These are phyloP conservation scores for Rhadinocentrus ornatus DNA, from an alignment of 2,797 vertebrate genomes.

Conservation along the genomic window DNA sequence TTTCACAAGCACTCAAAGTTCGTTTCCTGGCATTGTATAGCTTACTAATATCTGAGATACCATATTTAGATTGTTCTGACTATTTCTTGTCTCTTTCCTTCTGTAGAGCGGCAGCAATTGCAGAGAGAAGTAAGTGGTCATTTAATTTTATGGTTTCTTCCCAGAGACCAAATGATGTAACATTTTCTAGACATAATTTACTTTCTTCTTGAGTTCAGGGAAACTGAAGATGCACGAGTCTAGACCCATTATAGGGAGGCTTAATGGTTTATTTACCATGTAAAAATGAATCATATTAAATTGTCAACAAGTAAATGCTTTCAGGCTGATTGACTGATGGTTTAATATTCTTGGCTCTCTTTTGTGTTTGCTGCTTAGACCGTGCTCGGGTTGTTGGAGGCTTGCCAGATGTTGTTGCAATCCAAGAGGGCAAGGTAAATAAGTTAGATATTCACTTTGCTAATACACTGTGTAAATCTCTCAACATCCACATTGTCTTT, in stretches of 20 bases:
- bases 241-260: slow-evolving; percentile 2
- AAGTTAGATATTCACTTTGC: background rate
- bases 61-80: slow-evolving; percentile 72
- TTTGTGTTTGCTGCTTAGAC: slow-evolving; percentile 82
- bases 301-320: slow-evolving; percentile 4
- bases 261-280: background rate
- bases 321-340: slow-evolving; percentile 4
- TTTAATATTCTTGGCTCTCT: slow-evolving; percentile 27
- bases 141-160: slow-evolving; percentile 54
- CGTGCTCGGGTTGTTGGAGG: slow-evolving; percentile 96
- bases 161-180: slow-evolving; percentile 37
- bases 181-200: slow-evolving; percentile 18
- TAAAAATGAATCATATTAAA: slow-evolving; percentile 3
- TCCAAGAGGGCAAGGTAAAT: slow-evolving; percentile 98
- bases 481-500: background rate
- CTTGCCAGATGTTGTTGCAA: slow-evolving; percentile 97
- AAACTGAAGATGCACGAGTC: slow-evolving; percentile 3
- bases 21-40: slow-evolving; percentile 70
- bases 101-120: slow-evolving; percentile 93
- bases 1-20: slow-evolving; percentile 41
- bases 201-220: background rate
- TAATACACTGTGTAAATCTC: background rate
- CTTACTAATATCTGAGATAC: slow-evolving; percentile 31
- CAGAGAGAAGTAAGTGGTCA: slow-evolving; percentile 95
- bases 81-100: slow-evolving; percentile 70